These are phyloP conservation scores for Zaprionus bogoriensis DNA, from an alignment of 2,888 invertebrate species.

Conservation along the genomic window DNA sequence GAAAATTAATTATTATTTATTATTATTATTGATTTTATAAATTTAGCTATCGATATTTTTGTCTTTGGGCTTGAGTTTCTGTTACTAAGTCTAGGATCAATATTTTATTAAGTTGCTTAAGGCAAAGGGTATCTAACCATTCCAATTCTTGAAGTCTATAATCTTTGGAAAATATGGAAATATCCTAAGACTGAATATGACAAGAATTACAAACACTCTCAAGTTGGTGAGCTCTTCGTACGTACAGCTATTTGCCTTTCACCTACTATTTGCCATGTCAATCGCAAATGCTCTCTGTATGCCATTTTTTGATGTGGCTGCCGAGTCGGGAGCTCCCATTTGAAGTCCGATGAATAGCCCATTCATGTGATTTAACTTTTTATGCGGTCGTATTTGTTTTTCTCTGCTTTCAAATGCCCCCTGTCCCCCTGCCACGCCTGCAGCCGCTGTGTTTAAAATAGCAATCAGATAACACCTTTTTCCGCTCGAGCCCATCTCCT, in stretches of 20 bases:
- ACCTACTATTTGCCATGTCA: constrained; percentile 12
- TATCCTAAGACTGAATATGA: not conserved
- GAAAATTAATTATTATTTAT: too few species aligned
- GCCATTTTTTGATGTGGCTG: constrained; percentile 1
- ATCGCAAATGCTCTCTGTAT: constrained; percentile 24
- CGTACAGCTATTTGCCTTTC: not conserved
- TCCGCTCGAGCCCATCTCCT: too few species aligned
- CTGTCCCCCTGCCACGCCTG: not conserved
- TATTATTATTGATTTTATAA: too few species aligned
- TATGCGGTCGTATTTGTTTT: constrained; percentile 56
- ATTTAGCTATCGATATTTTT: too few species aligned
- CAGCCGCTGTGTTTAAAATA: constrained; percentile 70
- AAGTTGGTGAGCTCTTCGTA: not conserved
- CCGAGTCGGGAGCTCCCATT: not conserved
- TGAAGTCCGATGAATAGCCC: constrained; percentile 43
- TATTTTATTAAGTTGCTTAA: too few species aligned
- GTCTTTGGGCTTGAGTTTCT: too few species aligned
- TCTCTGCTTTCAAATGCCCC: constrained; percentile 35
- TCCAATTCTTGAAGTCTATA: too few species aligned
- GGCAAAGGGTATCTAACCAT: too few species aligned
- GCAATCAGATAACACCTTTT: constrained; percentile 80
- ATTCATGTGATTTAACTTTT: constrained; percentile 60
- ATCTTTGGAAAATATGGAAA: not conserved
- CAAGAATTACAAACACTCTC: not conserved
- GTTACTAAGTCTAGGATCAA: too few species aligned